phyloP scores from a whole-genome alignment of 2,113 vertebrate species.

The Rhinolophus ferrumequinum region DNA sequence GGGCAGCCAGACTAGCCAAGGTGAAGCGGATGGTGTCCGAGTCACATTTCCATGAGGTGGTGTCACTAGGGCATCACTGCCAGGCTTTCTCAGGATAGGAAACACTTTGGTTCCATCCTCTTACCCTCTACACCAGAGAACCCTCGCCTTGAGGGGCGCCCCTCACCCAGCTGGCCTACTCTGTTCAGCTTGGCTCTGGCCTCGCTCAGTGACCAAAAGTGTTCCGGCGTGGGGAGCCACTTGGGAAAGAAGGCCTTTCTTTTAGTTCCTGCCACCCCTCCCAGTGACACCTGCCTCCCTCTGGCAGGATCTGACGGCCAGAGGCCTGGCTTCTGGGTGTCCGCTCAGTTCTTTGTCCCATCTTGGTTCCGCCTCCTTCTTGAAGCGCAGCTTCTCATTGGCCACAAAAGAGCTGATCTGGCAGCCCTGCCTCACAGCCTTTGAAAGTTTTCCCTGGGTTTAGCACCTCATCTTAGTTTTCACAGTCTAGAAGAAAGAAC shows the following conservation, averaged over 20 bases:
- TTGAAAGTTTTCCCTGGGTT: background rate
- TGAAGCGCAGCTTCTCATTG: background rate
- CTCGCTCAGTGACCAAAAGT: background rate
- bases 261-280: background rate
- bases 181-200: background rate
- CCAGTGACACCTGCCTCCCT: background rate
- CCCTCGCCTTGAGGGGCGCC: background rate
- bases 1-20: background rate
- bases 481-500: background rate
- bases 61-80: background rate
- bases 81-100: background rate
- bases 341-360: background rate
- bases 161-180: background rate
- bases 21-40: background rate
- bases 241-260: background rate
- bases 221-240: background rate
- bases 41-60: background rate
- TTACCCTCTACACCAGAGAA: background rate
- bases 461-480: too few relatives aligned
- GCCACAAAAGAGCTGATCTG: background rate
- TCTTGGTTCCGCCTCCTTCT: background rate
- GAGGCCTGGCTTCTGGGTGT: background rate
- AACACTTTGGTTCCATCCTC: background rate
- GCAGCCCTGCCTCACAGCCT: background rate
- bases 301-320: background rate